Base-by-base conservation (phyloP, 2,888 invertebrate genomes). In the Morpho achilles region DNA sequence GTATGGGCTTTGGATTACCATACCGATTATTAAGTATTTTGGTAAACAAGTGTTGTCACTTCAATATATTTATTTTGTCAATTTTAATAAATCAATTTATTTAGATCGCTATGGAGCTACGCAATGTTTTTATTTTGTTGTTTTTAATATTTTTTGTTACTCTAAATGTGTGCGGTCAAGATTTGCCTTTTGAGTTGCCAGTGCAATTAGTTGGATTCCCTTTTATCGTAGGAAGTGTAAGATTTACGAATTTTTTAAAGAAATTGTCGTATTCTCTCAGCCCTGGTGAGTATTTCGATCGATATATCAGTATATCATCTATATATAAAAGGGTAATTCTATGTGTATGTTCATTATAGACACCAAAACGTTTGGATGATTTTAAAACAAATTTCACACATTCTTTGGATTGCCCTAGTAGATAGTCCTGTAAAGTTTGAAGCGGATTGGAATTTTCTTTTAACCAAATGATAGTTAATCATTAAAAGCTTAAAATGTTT, bases 141-240 rank as follows among this genome's bases (percentile, higher is more conserved):
- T 52, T 64, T 43, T 41, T 63, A 8, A 45, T 69, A 40, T 62
- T 71, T 50, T 58, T 61, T 23, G 23, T 66, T 6, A 57, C 59
- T 55, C 63, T 53, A 49, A 45, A 46, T 52, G 56, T 66, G 48
- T 58, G 54, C 55, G 53, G 61, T 4, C 64, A 74, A 54, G 91
- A 92, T 67, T 92, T 94, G 7, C 72, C 91, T 3, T 94, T 95
- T 71, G 94, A 95, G 68, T 75, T 95, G 50, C 96, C 96, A 8
- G 96, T 96, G n/a, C 96, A 96, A 75, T 85, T 96, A 58, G 91
- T 96, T 45, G 96, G 96, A 39, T 96, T 96, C 74, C 96, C 96
- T 0, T 93, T 96, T 62, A 96, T 96, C 68, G 94, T 96, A 53
- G 82, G 95, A 7, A 95, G 95, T 40, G 96, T 96, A 8, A 91